Evolutionary conservation across 2,113 vertebrate species (phyloP), one percentile per base, ranked within the genome.

Genomic region (Eptesicus fuscus): DNA sequence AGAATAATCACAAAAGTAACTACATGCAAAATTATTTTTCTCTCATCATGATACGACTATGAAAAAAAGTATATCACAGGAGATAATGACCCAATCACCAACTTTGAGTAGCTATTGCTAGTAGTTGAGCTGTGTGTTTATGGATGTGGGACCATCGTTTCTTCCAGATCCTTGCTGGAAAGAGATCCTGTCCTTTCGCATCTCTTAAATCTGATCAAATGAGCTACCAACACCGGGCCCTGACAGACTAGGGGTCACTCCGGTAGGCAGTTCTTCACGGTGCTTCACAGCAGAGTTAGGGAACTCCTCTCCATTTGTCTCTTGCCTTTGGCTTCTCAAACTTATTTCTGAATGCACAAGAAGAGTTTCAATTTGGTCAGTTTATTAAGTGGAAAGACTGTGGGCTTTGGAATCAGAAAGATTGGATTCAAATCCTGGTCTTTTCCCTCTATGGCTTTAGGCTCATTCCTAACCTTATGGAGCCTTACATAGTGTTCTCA

Each of bases 271-370:
- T 40, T 20, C 61, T 90, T 59, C 11, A 20, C 7, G 23, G n/a
- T 7, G 3, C 32, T 74, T 77, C 40, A 47, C 5, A 63, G 14
- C 40, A 71, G 5, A 16, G 7, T n/a, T 42, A 74, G 7, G 53
- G 78, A n/a, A 11, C 49, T 32, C 18, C 28, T 63, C 49, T 8
- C 4, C 7, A 13, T 61, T 53, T 63, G 9, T 56, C n/a, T 71
- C 78, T 77, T 79, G 49, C 49, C 35, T 83, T 73, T 69, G 40
- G 28, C 88, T 78, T 76, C 37, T 79, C 17, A 20, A 92, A 84
- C 67, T 93, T 51, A 63, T 44, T 82, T 94, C 79, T 32, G 65
- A 74, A 67, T 25, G 11, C 20, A 65, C 0, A 25, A 23, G 20
- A 83, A 71, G 80, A 44, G 74, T 80, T 94, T 18, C 63, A 88